Evolutionary conservation across 2,797 vertebrate species (phyloP).

Genomic region (Pogonophryne albipinna): DNA sequence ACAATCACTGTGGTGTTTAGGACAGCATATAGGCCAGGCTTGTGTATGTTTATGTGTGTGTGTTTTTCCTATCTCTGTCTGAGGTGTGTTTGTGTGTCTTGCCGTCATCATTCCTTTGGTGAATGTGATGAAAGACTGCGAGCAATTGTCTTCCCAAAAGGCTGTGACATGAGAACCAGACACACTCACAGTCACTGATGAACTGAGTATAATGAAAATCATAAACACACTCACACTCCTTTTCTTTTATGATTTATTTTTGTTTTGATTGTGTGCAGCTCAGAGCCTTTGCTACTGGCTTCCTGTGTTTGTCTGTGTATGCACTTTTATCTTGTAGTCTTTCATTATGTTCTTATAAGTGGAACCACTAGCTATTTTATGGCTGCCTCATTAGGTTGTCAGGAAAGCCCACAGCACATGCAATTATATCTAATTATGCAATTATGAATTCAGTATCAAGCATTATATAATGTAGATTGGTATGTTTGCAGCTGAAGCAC

Average conservation of each 20-base stretch:
- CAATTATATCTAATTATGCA: constrained; percentile 78
- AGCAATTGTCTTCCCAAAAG: constrained; percentile 42
- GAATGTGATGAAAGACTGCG: constrained; percentile 28
- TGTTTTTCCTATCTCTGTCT: constrained; percentile 17
- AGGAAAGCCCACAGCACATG: constrained; percentile 72
- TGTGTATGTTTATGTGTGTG: constrained; percentile 29
- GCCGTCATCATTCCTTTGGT: constrained; percentile 37
- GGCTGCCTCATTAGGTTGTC: constrained; percentile 74
- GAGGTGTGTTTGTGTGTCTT: constrained; percentile 23
- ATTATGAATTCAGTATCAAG: constrained; percentile 74
- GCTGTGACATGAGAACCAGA: constrained; percentile 30
- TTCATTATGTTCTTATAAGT: constrained; percentile 78
- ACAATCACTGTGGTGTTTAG: constrained; percentile 68
- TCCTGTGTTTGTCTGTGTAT: constrained; percentile 61
- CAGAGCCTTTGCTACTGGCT: constrained; percentile 44
- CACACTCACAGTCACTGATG: constrained; percentile 31
- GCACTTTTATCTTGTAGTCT: constrained; percentile 72
- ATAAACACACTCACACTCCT: constrained; percentile 42
- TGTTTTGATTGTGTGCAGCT: constrained; percentile 16
- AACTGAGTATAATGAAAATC: constrained; percentile 48
- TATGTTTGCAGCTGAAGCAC: constrained; percentile 48
- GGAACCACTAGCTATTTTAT: constrained; percentile 69
- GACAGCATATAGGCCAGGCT: constrained; percentile 47
- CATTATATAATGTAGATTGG: constrained; percentile 56
- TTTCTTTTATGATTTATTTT: constrained; percentile 26